Conservation (phyloP, 2,113 vertebrate genomes). For the Xyliphius kryptos region DNA sequence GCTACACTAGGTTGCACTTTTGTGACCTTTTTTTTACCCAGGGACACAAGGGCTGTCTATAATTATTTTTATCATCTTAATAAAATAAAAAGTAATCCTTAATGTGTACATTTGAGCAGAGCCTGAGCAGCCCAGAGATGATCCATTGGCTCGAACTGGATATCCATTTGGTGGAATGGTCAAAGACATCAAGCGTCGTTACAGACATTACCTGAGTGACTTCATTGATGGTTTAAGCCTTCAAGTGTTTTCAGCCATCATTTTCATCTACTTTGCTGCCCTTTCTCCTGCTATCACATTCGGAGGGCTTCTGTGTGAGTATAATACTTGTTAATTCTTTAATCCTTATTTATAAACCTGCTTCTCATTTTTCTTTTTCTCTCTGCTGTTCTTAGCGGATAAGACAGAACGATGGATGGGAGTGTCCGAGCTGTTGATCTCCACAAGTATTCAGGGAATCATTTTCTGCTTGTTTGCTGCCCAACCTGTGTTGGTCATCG, state of each 20-base stretch:
- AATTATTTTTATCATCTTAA: too few relatives aligned
- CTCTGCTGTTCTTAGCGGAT: too few relatives aligned
- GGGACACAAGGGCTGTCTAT: too few relatives aligned
- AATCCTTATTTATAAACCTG: too few relatives aligned
- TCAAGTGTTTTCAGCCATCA: constrained; percentile 85
- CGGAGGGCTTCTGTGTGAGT: constrained; percentile 83
- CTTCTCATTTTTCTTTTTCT: too few relatives aligned
- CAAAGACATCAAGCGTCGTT: constrained; percentile 80
- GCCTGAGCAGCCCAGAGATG: constrained; percentile 55
- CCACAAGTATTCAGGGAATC: constrained; percentile 78
- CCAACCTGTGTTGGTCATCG: constrained; percentile 85
- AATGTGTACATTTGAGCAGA: too few relatives aligned
- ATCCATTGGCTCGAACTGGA: constrained; percentile 78
- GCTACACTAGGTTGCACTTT: too few relatives aligned
- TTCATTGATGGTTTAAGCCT: constrained; percentile 75
- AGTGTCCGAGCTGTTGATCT: constrained; percentile 86
- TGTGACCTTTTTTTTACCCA: too few relatives aligned
- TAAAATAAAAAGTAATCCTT: too few relatives aligned
- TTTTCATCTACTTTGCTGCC: constrained; percentile 98
- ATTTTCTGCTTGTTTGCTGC: constrained; percentile 85
- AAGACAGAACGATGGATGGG: constrained; percentile 82
- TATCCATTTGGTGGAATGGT: constrained; percentile 80
- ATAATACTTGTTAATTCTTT: too few relatives aligned
- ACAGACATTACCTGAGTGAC: constrained; percentile 83
- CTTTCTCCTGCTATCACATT: constrained; percentile 92